A percentile compares a stretch with the other conserved stretches of the same genome.
These are phyloP conservation scores for Cyphomyrus discorhynchus DNA, from an alignment of 2,113 vertebrate species.

Conservation along the genomic window DNA sequence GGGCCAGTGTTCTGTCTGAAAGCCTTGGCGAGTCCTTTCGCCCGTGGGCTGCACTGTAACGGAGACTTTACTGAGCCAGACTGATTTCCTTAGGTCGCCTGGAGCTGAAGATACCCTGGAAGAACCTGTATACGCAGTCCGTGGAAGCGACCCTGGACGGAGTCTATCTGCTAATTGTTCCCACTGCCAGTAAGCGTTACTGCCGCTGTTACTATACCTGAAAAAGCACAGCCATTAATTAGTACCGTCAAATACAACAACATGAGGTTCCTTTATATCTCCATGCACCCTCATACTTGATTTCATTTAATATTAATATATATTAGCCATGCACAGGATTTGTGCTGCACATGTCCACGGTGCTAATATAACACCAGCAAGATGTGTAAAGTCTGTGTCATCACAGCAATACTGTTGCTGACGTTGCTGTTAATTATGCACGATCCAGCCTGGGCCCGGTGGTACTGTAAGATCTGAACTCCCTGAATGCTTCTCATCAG, in stretches of 20 bases:
- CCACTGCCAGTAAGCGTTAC: conserved; percentile 75
- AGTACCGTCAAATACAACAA: background rate
- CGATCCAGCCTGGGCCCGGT: background rate
- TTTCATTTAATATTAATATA: background rate
- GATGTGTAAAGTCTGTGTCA: background rate
- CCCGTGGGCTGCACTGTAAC: background rate
- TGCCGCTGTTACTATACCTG: background rate
- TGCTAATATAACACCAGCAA: background rate
- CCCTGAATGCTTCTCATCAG: background rate
- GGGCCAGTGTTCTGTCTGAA: background rate
- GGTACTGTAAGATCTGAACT: background rate
- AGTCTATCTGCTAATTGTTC: conserved; percentile 90
- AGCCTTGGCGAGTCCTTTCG: background rate
- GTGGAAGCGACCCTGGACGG: conserved; percentile 89
- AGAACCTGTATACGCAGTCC: conserved; percentile 90
- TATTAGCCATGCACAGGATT: background rate
- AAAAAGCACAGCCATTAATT: background rate
- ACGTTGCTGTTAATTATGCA: background rate
- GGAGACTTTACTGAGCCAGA: background rate
- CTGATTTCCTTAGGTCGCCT: conserved; percentile 67
- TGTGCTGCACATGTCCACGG: background rate
- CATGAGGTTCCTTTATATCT: background rate
- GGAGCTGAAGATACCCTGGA: conserved; percentile 90
- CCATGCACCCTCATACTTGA: background rate
- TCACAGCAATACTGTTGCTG: background rate